A percentile compares a stretch with the other conserved stretches of the same genome.
phyloP scores from a whole-genome alignment of 2,888 invertebrate species.

The Clitarchus hookeri region DNA sequence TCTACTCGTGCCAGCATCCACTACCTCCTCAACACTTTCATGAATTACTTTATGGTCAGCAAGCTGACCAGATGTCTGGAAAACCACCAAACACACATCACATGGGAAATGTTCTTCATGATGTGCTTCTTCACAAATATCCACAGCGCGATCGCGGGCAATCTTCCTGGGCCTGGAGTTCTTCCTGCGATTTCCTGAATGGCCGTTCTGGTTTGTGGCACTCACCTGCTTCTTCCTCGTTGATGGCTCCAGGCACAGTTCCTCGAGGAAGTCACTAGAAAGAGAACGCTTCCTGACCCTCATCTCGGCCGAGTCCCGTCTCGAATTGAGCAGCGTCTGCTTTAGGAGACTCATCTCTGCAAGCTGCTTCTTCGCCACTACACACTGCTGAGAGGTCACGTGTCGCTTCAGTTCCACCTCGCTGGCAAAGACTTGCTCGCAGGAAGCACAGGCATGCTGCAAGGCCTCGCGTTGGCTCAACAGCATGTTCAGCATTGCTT shows the following conservation, averaged over 20 bases:
- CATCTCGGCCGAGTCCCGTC: background rate
- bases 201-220: background rate
- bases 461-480: background rate
- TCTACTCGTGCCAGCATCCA: slow-evolving; percentile 38
- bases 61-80: slow-evolving; percentile 49
- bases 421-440: slow-evolving; percentile 10
- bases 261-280: background rate
- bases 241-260: background rate
- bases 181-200: slow-evolving; percentile 51
- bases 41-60: slow-evolving; percentile 51
- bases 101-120: slow-evolving; percentile 51
- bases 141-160: slow-evolving; percentile 34
- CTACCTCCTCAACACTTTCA: slow-evolving; percentile 46
- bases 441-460: slow-evolving; percentile 5
- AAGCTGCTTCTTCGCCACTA: background rate
- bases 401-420: slow-evolving; percentile 23
- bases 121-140: slow-evolving; percentile 29
- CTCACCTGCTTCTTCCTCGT: background rate
- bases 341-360: slow-evolving; percentile 33
- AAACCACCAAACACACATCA: slow-evolving; percentile 51
- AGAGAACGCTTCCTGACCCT: slow-evolving; percentile 17
- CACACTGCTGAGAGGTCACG: background rate
- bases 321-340: slow-evolving; percentile 33
- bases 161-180: slow-evolving; percentile 54
- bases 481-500: background rate